Conservation (phyloP, 2,888 invertebrate genomes). For the Autographa pulchrina region DNA sequence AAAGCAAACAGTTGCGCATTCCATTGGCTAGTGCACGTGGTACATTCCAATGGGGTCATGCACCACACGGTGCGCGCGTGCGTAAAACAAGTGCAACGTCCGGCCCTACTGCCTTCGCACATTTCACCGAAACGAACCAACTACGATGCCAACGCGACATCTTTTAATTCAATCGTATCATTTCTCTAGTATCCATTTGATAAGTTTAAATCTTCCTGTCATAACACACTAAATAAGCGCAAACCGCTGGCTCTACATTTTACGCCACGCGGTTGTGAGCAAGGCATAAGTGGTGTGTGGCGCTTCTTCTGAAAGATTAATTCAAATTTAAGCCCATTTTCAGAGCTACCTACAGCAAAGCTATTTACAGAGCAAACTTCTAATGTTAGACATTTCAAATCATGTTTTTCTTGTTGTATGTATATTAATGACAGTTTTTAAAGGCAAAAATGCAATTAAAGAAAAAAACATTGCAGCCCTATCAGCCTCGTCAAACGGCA, state of each 20-base stretch:
- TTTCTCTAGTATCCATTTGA: not conserved
- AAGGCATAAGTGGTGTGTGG: not conserved
- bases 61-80: slow-evolving; percentile 84
- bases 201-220: too few relatives aligned
- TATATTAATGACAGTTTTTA: too few relatives aligned
- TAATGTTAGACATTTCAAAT: too few relatives aligned
- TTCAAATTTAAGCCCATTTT: not conserved
- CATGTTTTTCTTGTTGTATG: too few relatives aligned
- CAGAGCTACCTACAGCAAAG: not conserved
- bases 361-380: too few relatives aligned
- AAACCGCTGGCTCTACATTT: not conserved
- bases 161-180: slow-evolving; percentile 34
- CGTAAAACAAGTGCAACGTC: slow-evolving; percentile 85
- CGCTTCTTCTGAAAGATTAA: not conserved
- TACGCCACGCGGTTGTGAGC: not conserved
- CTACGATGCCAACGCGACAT: slow-evolving; percentile 32
- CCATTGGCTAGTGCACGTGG: slow-evolving; percentile 88
- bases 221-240: not conserved
- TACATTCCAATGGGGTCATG: slow-evolving; percentile 88
- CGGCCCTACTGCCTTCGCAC: slow-evolving; percentile 63
- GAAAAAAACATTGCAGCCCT: too few relatives aligned
- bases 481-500: too few relatives aligned
- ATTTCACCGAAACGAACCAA: slow-evolving; percentile 54
- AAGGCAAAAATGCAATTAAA: too few relatives aligned
- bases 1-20: slow-evolving; percentile 89